Evolutionary conservation across 2,888 invertebrate genomes (phyloP), one percentile per base, ranked within the genome.

Genomic region (Caenorhabditis sulstoni): DNA sequence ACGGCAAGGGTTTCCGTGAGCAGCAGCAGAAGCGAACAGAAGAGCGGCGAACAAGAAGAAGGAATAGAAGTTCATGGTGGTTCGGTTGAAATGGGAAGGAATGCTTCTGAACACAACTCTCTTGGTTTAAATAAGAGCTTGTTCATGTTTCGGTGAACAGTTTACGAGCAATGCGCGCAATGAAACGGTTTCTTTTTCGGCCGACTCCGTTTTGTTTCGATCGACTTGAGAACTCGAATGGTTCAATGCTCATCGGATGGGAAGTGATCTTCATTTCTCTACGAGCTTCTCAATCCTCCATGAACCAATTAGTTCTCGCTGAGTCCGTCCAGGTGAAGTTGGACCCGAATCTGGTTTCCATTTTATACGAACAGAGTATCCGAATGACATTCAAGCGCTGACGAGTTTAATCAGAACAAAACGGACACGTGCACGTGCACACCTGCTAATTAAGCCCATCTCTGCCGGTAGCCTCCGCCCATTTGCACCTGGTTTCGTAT

Each of bases 271-370:
- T 37, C 37, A 8, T 37, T 37, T 37, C 11, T 37, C 37, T 8
- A 5, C 11, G 7, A 37, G 11, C 7, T 37, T 37, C 37, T 37
- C 37, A 37, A 37, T 37, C 37, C 37, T 11, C 37, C 37, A 37
- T 11, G 37, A 37, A 37, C 11, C 37, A 37, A 37, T 37, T 37
- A 8, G 37, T 8, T 5, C 65, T 20, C 12, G 67, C 74, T 66
- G 4, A 67, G 20, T 49, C 66, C 74, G 53, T 75, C 74, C 20
- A 53, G 59, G 61, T n/a, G n/a, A n/a, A n/a, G n/a, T n/a, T n/a
- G n/a, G n/a, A n/a, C n/a, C n/a, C 35, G 57, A 16, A 47, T 66
- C 35, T 35, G n/a, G 29, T 29, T 7, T 29, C 29, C 29, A 29
- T 29, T n/a, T n/a, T n/a, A n/a, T n/a, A n/a, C n/a, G n/a, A n/a